Conservation (phyloP, 1,140 invertebrate species). For the Dinoponera quadriceps region DNA sequence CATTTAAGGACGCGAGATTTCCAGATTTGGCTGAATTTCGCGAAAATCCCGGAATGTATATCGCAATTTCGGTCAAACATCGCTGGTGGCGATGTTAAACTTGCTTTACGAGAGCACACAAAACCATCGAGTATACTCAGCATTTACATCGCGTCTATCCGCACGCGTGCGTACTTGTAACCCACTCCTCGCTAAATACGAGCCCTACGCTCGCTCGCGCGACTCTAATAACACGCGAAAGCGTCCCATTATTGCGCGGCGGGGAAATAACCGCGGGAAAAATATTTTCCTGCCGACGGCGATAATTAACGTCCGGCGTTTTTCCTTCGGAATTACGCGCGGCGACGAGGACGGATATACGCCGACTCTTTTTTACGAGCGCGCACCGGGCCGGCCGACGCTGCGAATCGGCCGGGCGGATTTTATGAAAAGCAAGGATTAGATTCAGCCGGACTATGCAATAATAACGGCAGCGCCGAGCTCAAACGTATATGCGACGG, state of each 20-base stretch:
- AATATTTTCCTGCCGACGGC: slow-evolving; percentile 35
- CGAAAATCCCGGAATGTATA: slow-evolving; percentile 13
- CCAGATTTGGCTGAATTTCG: neutral
- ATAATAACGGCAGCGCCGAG: slow-evolving; percentile 10
- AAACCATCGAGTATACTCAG: slow-evolving; percentile 49
- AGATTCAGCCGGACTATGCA: slow-evolving; percentile 38
- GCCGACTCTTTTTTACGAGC: neutral
- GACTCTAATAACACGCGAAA: slow-evolving; percentile 44
- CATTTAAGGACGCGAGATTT: neutral
- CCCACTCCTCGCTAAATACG: slow-evolving; percentile 48
- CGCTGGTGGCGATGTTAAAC: slow-evolving; percentile 47
- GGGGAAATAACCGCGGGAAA: slow-evolving; percentile 15
- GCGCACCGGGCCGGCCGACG: neutral
- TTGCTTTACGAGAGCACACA: slow-evolving; percentile 40
- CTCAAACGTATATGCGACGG: slow-evolving; percentile 16
- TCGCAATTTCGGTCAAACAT: slow-evolving; percentile 51
- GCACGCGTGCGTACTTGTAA: slow-evolving; percentile 42
- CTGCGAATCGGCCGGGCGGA: slow-evolving; percentile 16
- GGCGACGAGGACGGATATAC: neutral
- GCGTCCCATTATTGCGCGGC: slow-evolving; percentile 24
- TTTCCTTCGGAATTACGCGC: slow-evolving; percentile 22
- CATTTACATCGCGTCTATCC: slow-evolving; percentile 48
- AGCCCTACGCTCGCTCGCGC: neutral
- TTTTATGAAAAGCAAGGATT: slow-evolving; percentile 45
- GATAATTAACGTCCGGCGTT: slow-evolving; percentile 34